Base-by-base conservation (phyloP, 2,797 vertebrate genomes). In the Cirrhinus mrigala region DNA sequence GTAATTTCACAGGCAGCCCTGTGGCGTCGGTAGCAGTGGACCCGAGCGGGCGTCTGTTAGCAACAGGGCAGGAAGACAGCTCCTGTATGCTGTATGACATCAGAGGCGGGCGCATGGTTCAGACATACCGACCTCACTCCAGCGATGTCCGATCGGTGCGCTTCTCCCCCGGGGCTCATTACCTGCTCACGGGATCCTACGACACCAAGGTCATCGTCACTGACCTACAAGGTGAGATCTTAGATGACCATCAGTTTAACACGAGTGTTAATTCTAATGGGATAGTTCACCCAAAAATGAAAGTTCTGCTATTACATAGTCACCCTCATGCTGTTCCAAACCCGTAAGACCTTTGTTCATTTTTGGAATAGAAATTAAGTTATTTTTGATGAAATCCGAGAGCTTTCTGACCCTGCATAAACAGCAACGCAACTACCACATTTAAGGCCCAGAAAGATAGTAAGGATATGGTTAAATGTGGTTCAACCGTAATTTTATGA, bases 61-160 rank as follows among this genome's bases (percentile, higher is more conserved):
- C 98, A 84, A 97, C 97, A 0, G 98, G 98, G 29, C 98, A 99
- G 89, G 98, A 99, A 90, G 97, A 99, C 94, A 97, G 97, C 0
- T 97, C 96, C 90, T 99, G 98, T 81, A 98, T 99, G 97, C 79
- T 99, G 85, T 99, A 99, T 0, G 98, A 99, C 90, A 98, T 99
- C 84, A 93, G 95, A 91, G 98, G 98, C 22, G 97, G 97, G 1
- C 96, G 98, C 54, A 97, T 98, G 90, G 98, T 99, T 27, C 98
- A 99, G 92, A 98, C 96, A 4, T 99, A 97, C 78, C 96, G 97
- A 5, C 98, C 98, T 0, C 98, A 99, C 83, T 44, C 91, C 92
- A 97, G 96, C 4, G 98, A 99, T 20, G 95, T 99, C 15, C 97
- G 98, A 86, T 99, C 98, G 0, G 97, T 99, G 66, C 96, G 98